Evolutionary conservation across 1,140 invertebrate genomes (phyloP).

Genomic region (Aphelenchoides fujianensis): DNA sequence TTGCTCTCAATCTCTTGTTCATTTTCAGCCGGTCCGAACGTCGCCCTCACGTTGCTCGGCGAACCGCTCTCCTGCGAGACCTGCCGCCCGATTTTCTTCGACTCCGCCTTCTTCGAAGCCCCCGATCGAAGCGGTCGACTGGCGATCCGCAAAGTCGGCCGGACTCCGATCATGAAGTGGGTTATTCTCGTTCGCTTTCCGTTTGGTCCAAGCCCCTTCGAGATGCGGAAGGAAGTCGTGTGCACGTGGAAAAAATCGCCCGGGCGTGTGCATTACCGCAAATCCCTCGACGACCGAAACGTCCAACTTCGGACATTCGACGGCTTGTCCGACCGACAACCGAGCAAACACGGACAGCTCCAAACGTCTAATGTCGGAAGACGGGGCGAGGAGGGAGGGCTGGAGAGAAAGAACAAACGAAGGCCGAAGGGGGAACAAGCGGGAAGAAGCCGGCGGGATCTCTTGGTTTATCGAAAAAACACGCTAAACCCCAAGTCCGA

Average conservation of each 20-base stretch:
- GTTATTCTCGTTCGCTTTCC: no score
- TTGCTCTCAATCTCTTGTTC: neutral
- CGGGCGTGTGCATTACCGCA: neutral
- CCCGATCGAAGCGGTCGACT: neutral
- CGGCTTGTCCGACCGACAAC: neutral
- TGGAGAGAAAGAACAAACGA: no score
- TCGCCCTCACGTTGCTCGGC: constrained; percentile 65
- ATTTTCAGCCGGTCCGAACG: constrained; percentile 65
- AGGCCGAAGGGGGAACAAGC: no score
- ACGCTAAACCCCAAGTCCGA: no score
- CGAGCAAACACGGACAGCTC: no score
- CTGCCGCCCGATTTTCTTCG: constrained; percentile 22
- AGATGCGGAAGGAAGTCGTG: no score
- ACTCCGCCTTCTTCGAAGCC: constrained; percentile 16
- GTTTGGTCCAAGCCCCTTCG: no score
- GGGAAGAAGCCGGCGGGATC: neutral
- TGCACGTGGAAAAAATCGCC: neutral
- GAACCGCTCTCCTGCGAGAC: constrained; percentile 47
- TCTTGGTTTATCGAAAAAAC: neutral
- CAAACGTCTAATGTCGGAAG: neutral
- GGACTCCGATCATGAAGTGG: neutral
- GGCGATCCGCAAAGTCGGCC: neutral
- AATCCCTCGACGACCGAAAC: neutral
- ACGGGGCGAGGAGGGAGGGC: neutral
- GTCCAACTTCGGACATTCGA: no score